Evolutionary conservation across 64 coral and sea anemone genomes (phyloP).

Genomic region (Anthopleura sola): DNA sequence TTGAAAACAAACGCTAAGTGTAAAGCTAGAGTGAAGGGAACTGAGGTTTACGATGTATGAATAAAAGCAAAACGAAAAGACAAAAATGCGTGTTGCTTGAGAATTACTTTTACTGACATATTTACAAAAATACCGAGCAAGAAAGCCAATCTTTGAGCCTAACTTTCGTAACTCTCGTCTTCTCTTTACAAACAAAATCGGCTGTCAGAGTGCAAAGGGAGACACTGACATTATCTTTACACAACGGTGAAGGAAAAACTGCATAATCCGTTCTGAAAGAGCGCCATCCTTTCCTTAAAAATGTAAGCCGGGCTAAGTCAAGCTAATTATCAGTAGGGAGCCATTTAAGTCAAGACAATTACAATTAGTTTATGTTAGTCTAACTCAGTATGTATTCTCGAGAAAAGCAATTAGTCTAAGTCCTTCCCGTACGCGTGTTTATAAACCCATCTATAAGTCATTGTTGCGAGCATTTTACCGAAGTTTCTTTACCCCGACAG

Average conservation of each 20-base stretch:
- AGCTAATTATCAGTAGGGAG: not conserved
- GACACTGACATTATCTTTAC: too few species aligned
- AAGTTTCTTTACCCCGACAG: not conserved
- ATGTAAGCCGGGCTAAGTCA: not conserved
- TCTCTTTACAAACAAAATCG: too few species aligned
- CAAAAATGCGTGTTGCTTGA: too few species aligned
- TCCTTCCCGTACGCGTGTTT: not conserved
- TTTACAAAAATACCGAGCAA: too few species aligned
- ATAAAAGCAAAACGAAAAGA: not conserved
- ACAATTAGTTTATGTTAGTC: conserved; percentile 1
- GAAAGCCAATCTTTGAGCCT: too few species aligned
- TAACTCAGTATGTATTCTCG: conserved; percentile 2
- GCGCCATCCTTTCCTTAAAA: not conserved
- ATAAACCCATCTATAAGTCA: not conserved
- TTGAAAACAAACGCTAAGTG: not conserved
- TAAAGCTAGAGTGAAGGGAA: not conserved
- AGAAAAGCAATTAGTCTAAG: not conserved
- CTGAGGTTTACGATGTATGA: too few species aligned
- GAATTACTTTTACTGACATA: too few species aligned
- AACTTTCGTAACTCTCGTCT: too few species aligned
- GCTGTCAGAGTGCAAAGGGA: too few species aligned
- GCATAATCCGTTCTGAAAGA: not conserved
- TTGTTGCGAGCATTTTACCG: not conserved
- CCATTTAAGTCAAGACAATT: not conserved
- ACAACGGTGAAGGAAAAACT: too few species aligned